Conservation (phyloP, 2,113 vertebrate species). For the Tamias sibiricus region DNA sequence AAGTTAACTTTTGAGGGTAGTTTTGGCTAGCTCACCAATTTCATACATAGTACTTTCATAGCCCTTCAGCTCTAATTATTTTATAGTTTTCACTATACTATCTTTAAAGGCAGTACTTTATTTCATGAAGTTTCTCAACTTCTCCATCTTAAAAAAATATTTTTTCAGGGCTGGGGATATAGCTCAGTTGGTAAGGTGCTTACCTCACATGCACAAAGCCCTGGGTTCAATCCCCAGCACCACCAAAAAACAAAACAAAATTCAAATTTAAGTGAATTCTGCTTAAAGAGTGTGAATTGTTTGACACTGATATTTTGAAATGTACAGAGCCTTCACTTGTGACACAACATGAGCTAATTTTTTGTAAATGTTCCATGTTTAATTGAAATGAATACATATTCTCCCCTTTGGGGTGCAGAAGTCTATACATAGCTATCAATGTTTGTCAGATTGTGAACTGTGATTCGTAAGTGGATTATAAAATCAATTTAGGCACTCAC, state of each 20-base stretch:
- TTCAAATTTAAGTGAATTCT: neutral
- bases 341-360: neutral
- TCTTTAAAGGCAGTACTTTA: neutral
- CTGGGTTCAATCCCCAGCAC: too few relatives aligned
- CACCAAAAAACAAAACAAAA: too few relatives aligned
- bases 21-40: neutral
- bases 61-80: neutral
- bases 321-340: neutral
- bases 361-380: neutral
- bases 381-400: neutral
- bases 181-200: too few relatives aligned
- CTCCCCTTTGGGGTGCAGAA: neutral
- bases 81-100: neutral
- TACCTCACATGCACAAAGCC: too few relatives aligned
- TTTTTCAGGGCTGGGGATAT: too few relatives aligned
- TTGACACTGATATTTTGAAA: neutral
- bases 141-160: too few relatives aligned
- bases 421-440: neutral
- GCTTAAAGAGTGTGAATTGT: neutral
- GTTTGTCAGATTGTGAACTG: neutral
- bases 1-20: neutral
- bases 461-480: neutral
- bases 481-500: neutral
- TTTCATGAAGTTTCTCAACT: neutral
- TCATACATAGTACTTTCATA: neutral